Percentiles rank a stretch among this genome's conserved stretches.
Evolutionary conservation across 1,140 invertebrate species (phyloP).

Genomic region (Zaprionus ghesquierei): DNA sequence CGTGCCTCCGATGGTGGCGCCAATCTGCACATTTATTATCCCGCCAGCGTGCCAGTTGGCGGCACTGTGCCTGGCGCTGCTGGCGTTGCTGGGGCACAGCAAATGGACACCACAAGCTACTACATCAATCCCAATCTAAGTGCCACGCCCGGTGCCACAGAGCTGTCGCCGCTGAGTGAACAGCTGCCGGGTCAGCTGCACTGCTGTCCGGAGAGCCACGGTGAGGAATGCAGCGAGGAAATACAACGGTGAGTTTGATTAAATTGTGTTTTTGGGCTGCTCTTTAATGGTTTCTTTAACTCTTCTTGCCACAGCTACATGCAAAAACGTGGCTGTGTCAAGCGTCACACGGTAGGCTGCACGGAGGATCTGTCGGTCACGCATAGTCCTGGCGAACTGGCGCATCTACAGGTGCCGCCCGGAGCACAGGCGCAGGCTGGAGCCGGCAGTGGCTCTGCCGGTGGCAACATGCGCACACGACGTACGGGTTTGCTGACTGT

Average conservation of each 20-base stretch:
- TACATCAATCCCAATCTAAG: conserved; percentile 63
- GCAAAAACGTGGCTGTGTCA: conserved; percentile 87
- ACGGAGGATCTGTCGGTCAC: conserved; percentile 76
- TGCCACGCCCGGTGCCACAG: conserved; percentile 30
- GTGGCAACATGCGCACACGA: conserved; percentile 86
- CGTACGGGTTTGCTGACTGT: conserved; percentile 91
- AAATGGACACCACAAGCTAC: conserved; percentile 58
- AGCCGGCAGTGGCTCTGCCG: conserved; percentile 32
- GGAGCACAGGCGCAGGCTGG: conserved; percentile 51
- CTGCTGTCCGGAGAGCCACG: conserved; percentile 46
- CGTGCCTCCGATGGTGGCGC: conserved; percentile 98
- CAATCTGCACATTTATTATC: conserved; percentile 92
- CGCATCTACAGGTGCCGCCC: conserved; percentile 64
- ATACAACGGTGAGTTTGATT: conserved; percentile 64
- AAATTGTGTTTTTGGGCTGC: background rate
- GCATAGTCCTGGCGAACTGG: conserved; percentile 83
- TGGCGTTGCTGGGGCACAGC: conserved; percentile 18
- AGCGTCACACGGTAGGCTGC: conserved; percentile 85
- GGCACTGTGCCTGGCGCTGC: conserved; percentile 27
- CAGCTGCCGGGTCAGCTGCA: conserved; percentile 47
- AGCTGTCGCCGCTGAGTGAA: conserved; percentile 57
- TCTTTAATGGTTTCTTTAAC: background rate
- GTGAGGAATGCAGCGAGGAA: conserved; percentile 79
- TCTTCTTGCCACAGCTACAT: conserved; percentile 86
- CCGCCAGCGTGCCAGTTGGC: conserved; percentile 75